Conservation (phyloP, 2,113 vertebrate genomes). For the Tupaia chinensis region DNA sequence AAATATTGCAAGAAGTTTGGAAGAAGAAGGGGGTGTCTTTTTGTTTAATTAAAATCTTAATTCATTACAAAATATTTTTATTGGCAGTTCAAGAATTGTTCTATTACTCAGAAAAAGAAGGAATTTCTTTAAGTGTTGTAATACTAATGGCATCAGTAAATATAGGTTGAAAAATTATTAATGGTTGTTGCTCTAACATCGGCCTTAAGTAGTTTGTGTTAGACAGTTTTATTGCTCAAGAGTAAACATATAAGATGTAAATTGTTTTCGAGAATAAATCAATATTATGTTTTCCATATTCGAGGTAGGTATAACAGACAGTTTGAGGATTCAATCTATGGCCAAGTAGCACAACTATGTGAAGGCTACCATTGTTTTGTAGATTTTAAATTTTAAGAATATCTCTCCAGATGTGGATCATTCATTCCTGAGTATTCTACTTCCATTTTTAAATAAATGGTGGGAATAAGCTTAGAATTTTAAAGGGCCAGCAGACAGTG, state of each 20-base stretch:
- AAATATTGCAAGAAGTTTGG: not conserved
- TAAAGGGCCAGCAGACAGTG: not conserved
- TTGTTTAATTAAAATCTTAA: not conserved
- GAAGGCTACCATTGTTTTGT: not conserved
- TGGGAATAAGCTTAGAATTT: not conserved
- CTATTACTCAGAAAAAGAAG: not conserved
- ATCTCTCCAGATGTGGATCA: not conserved
- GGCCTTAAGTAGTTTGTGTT: not conserved
- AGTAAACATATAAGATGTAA: not conserved
- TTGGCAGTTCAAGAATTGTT: not conserved
- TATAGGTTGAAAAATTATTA: not conserved
- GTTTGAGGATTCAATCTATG: not conserved
- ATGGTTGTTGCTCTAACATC: not conserved
- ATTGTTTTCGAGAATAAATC: not conserved
- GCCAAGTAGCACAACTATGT: not conserved
- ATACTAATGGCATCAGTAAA: not conserved
- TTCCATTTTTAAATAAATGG: not conserved
- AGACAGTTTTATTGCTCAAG: not conserved
- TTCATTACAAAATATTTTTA: not conserved
- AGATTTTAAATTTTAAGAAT: constrained; percentile 6
- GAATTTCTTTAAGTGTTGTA: not conserved
- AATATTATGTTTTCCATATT: constrained; percentile 5
- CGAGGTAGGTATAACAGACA: not conserved
- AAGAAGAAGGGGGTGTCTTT: not conserved
- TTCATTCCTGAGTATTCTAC: constrained; percentile 12